Evolutionary conservation across 2,113 vertebrate genomes (phyloP), one percentile per base, ranked within the genome.

Genomic region (Tenebrosternarchus preto): DNA sequence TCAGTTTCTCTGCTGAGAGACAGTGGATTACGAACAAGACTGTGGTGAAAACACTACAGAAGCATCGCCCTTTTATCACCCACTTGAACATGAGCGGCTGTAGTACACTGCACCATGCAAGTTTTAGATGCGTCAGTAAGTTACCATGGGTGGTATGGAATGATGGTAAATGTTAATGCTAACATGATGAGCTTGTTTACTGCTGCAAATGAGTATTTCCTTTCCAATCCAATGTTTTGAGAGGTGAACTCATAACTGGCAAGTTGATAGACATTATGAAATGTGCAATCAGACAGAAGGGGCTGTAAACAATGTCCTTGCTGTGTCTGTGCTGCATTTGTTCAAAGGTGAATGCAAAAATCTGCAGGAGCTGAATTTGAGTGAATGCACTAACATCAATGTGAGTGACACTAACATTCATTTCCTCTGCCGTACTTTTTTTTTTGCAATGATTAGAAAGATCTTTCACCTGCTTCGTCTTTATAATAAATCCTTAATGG

Each of bases 281-380:
- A 4, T 59, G 3, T n/a, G 56, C 56, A 59, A n/a, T 22, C 20
- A 22, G 4, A 22, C 4, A n/a, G 20, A 36, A 59, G 7, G 22
- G 12, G 43, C 2, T 12, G 12, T 50, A 1, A 50, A 36, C 1
- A 15, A 12, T 50, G 43, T 50, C 12, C 12, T 50, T 12, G 9
- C 43, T 50, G 11, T 50, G 43, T 50, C 43, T 50, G 39, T 46
- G 43, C 43, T 50, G 43, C 56, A 59, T 59, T 22, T 75, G 61
- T 67, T 24, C 33, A 72, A 73, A 92, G 91, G 88, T 84, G 82
- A 90, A 84, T 91, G 94, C 80, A 92, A 72, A 88, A 96, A 95
- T 85, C 88, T 95, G 36, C 93, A 95, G 87, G 92, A 95, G 46
- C 86, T 96, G 84, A 95, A 94, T 87, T 70, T 95, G 70, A 95